These are phyloP conservation scores for Ectemnius lituratus DNA, from an alignment of 2,888 invertebrate species.

Conservation along the genomic window DNA sequence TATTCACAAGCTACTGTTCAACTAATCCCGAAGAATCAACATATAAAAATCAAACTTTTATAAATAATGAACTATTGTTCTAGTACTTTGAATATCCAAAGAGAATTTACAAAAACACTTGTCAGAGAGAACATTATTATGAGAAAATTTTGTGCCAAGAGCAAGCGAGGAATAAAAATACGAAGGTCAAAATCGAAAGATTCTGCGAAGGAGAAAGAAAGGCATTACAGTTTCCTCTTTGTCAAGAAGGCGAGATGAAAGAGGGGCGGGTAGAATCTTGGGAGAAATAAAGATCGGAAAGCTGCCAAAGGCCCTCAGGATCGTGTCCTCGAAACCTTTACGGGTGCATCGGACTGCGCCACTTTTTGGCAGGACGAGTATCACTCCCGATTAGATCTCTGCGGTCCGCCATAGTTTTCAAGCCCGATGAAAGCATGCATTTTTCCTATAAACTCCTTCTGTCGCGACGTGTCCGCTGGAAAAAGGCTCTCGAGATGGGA, in stretches of 20 bases:
- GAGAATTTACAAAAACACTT: too few species aligned
- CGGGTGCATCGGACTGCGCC: constrained; percentile 21
- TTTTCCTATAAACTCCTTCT: neutral
- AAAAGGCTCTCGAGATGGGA: constrained; percentile 39
- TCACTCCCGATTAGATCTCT: constrained; percentile 44
- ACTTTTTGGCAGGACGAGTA: constrained; percentile 48
- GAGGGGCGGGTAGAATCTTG: neutral
- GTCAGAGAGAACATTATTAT: too few species aligned
- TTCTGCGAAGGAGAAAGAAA: constrained; percentile 16
- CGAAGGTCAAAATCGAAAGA: neutral
- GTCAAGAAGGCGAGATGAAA: neutral
- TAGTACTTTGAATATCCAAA: too few species aligned
- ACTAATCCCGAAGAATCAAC: too few species aligned
- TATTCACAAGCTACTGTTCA: too few species aligned
- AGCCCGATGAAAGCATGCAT: constrained; percentile 10
- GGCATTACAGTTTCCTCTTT: constrained; percentile 9
- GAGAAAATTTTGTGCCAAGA: too few species aligned
- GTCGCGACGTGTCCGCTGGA: neutral
- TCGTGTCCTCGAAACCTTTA: constrained; percentile 25
- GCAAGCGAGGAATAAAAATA: neutral
- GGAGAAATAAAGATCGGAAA: constrained; percentile 34
- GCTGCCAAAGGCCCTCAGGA: constrained; percentile 36
- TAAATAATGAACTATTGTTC: too few species aligned
- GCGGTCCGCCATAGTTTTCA: too few species aligned
- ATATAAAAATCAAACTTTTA: too few species aligned